Base-by-base conservation (phyloP, 2,888 invertebrate species). In the Trichopoda pennipes region DNA sequence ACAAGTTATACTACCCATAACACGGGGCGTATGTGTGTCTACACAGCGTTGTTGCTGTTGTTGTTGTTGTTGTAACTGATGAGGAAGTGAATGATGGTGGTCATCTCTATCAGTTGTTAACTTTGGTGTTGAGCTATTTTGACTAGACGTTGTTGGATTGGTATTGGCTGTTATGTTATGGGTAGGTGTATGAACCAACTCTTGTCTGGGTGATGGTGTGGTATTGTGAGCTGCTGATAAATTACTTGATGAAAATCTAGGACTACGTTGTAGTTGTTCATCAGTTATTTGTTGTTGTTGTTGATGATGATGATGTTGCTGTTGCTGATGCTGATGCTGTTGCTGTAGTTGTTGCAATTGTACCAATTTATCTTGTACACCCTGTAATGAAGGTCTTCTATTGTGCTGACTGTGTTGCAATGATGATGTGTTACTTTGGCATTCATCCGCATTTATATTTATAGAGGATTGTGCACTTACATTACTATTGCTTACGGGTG, bases 331-430 rank as follows among this genome's bases (percentile, higher is more conserved):
- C 8, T 69, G 68, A 44, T 55, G 89, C 64, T 89, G 90, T 72
- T 89, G 89, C 1, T 88, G 88, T 47, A 85, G 60, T 58, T 83
- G 84, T 51, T 85, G 85, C 66, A 85, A 74, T 68, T 85, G 86
- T 66, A 86, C 86, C 49, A 90, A 84, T 84, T 89, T 90, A 78
- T 90, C 90, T 81, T 90, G 90, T 66, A 89, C 89, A 10, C 89
- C 90, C 85, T 89, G 89, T 80, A 90, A 73, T 16, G 90, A 90
- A 14, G 88, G 79, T 55, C 90, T 28, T 28, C 28, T 28, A 28
- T 6, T 28, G 28, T 28, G 86, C 38, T 88, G 80, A 1, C 84
- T 87, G 63, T 80, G 80, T 55, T 79, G 79, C 21, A 82, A 56
- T 21, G 68, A 56, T 21, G 68, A 55, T 42, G 75, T 21, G 28